Conservation (phyloP, 2,113 vertebrate genomes). For the Symphodus melops region DNA sequence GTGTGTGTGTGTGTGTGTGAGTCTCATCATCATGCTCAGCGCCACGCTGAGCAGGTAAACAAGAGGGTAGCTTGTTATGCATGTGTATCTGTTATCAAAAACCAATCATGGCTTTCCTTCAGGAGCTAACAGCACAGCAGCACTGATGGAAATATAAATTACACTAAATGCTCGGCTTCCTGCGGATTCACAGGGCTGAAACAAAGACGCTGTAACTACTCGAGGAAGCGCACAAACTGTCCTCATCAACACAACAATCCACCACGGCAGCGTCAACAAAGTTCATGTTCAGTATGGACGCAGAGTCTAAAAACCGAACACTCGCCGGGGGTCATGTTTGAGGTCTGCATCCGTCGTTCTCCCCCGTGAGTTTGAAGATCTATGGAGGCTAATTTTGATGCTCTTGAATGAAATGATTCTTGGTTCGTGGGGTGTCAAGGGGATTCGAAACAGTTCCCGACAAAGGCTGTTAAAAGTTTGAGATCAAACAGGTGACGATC, state of each 20-base stretch:
- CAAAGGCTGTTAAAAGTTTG: too few species aligned
- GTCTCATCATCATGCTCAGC: neutral
- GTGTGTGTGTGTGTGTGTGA: neutral
- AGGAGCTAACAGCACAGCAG: neutral
- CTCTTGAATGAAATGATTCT: too few species aligned
- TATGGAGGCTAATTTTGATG: too few species aligned
- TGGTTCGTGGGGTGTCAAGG: neutral
- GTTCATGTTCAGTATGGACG: too few species aligned
- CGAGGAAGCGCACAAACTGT: neutral
- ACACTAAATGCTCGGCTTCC: neutral
- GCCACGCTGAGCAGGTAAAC: conserved; percentile 36
- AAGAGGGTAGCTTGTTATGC: conserved; percentile 32
- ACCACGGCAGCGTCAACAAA: too few species aligned
- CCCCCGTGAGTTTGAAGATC: too few species aligned
- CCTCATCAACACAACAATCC: neutral
- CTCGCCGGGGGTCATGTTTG: too few species aligned
- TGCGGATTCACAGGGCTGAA: neutral
- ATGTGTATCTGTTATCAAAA: conserved; percentile 38
- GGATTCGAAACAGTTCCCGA: neutral
- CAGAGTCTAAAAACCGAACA: too few species aligned
- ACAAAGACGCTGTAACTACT: neutral
- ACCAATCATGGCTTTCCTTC: conserved; percentile 15
- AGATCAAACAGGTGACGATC: neutral
- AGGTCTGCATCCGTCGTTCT: too few species aligned
- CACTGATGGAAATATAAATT: conserved; percentile 23